Percentiles rank a stretch among this genome's conserved stretches.
Evolutionary conservation across 2,797 vertebrate species (phyloP).

Genomic region (Poecilia gillii): DNA sequence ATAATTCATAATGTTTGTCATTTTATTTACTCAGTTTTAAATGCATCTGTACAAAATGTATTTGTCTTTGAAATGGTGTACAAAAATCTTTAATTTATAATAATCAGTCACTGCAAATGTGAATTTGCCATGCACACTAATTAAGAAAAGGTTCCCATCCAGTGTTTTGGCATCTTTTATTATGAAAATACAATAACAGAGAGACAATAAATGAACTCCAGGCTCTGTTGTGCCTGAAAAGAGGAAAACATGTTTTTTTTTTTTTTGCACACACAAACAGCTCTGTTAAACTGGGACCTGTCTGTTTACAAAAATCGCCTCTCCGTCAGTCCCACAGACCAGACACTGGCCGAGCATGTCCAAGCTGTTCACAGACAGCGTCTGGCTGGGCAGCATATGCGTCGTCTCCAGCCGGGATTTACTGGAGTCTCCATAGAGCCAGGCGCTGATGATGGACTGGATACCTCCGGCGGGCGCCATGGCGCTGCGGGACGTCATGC

Average conservation of each 20-base stretch:
- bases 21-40: conserved; percentile 40
- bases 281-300: conserved; percentile 76
- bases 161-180: not conserved
- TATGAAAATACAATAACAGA: conserved; percentile 3
- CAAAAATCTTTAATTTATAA: conserved; percentile 15
- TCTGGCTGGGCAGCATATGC: conserved; percentile 92
- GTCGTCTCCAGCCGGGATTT: conserved; percentile 93
- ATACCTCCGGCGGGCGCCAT: conserved; percentile 80
- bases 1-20: conserved; percentile 27
- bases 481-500: conserved; percentile 84
- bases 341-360: conserved; percentile 94
- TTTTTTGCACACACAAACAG: not conserved
- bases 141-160: conserved; percentile 5
- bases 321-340: conserved; percentile 94
- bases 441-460: conserved; percentile 87
- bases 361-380: conserved; percentile 93
- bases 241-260: conserved; percentile 11
- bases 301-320: conserved; percentile 93
- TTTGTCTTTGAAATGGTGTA: conserved; percentile 18
- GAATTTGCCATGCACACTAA: not conserved
- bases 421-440: conserved; percentile 91
- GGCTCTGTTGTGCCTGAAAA: conserved; percentile 7
- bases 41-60: conserved; percentile 36
- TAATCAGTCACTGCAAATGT: conserved; percentile 3
- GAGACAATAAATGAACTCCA: not conserved